Evolutionary conservation across 2,797 vertebrate species (phyloP).

Genomic region (Rhyacichthys aspro): DNA sequence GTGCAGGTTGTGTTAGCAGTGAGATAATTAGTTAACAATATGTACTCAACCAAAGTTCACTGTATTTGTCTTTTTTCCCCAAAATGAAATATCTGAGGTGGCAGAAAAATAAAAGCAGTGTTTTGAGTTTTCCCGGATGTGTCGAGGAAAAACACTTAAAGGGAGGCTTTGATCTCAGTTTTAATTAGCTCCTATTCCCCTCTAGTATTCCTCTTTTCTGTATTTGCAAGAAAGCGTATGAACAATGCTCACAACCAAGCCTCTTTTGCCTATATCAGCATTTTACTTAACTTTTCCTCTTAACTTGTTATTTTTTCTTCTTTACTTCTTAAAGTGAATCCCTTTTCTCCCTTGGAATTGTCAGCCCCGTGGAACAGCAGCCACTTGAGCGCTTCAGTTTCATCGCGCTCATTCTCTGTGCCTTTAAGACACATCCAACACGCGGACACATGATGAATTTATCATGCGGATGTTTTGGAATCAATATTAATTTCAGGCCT

Average conservation of each 20-base stretch:
- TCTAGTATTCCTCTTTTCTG: conserved; percentile 83
- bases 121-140: conserved; percentile 82
- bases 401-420: conserved; percentile 14
- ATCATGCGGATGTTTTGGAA: conserved; percentile 69
- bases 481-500: conserved; percentile 73
- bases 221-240: conserved; percentile 78
- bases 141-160: conserved; percentile 82
- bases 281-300: conserved; percentile 78
- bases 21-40: conserved; percentile 76
- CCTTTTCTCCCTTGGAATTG: conserved; percentile 49
- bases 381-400: conserved; percentile 24
- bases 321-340: conserved; percentile 71
- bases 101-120: conserved; percentile 80
- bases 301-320: conserved; percentile 70
- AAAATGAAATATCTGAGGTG: conserved; percentile 80
- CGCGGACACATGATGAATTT: conserved; percentile 58
- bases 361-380: conserved; percentile 27
- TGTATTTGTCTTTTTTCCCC: conserved; percentile 71
- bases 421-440: conserved; percentile 46
- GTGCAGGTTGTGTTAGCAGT: conserved; percentile 61
- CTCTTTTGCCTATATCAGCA: conserved; percentile 76
- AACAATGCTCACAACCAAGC: conserved; percentile 78
- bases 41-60: conserved; percentile 80
- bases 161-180: conserved; percentile 82
- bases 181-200: conserved; percentile 83